These are phyloP conservation scores for Drosophila villosipedis DNA, from an alignment of 2,888 invertebrate genomes.

Conservation along the genomic window DNA sequence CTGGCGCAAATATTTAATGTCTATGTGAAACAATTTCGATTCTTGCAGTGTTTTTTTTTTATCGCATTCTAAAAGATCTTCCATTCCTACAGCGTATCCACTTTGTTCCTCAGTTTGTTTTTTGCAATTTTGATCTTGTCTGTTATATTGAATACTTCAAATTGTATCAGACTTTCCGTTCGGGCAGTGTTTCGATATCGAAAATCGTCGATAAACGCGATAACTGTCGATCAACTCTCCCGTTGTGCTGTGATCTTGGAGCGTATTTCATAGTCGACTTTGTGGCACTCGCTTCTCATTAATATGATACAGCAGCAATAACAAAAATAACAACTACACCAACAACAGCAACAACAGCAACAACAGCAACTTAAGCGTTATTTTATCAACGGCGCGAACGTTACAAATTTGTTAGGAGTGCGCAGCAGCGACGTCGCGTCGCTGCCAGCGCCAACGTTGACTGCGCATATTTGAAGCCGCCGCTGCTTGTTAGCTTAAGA, in stretches of 20 bases:
- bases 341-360: slow-evolving; percentile 7
- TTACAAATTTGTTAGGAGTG: slow-evolving; percentile 72
- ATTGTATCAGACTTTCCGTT: not conserved
- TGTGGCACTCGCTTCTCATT: slow-evolving; percentile 1
- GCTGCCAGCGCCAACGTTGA: slow-evolving; percentile 4
- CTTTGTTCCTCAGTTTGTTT: not conserved
- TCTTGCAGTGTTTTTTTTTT: not conserved
- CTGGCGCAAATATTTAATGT: not conserved
- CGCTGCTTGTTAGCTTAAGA: slow-evolving; percentile 31
- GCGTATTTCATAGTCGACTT: slow-evolving; percentile 40
- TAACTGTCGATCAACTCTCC: not conserved
- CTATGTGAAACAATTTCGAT: not conserved
- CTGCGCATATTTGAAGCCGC: slow-evolving; percentile 46
- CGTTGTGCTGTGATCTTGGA: not conserved
- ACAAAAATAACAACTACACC: slow-evolving; percentile 8
- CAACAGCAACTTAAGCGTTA: slow-evolving; percentile 11
- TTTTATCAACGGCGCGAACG: slow-evolving; percentile 57
- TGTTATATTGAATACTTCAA: not conserved
- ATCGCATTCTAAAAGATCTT: not conserved
- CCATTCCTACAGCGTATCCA: not conserved
- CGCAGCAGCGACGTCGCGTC: slow-evolving; percentile 42
- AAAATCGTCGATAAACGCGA: slow-evolving; percentile 4
- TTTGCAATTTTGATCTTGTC: not conserved
- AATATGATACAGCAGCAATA: slow-evolving; percentile 10
- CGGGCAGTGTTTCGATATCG: not conserved